phyloP scores from a whole-genome alignment of 2,113 vertebrate species.

The Tachysurus fulvidraco region DNA sequence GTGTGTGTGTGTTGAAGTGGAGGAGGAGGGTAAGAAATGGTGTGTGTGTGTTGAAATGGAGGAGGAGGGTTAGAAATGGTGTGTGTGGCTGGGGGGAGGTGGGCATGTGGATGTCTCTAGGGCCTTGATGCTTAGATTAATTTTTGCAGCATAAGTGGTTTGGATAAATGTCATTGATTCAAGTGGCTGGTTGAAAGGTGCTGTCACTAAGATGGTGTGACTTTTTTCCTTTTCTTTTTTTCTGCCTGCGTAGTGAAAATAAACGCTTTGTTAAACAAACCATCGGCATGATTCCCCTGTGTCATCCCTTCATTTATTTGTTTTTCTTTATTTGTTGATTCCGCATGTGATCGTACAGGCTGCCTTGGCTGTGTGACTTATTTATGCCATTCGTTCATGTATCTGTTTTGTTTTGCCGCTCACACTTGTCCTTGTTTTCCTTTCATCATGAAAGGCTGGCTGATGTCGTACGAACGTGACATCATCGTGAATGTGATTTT shows the following conservation, averaged over 20 bases:
- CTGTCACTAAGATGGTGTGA: conserved; percentile 24
- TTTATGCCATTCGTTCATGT: conserved; percentile 69
- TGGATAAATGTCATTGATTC: conserved; percentile 44
- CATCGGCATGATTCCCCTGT: conserved; percentile 44
- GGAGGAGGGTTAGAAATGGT: conserved; percentile 47
- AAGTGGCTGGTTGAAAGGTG: conserved; percentile 46
- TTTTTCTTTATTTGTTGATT: conserved; percentile 15
- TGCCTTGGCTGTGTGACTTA: conserved; percentile 61
- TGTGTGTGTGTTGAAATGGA: conserved; percentile 48
- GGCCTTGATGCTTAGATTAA: conserved; percentile 52
- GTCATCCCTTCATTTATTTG: conserved; percentile 53
- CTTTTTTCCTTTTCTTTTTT: neutral
- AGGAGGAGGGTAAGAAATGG: conserved; percentile 47
- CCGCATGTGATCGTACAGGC: conserved; percentile 49
- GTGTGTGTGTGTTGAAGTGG: conserved; percentile 51
- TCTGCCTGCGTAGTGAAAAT: conserved; percentile 15
- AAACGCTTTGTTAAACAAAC: conserved; percentile 54
- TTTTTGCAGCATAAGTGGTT: conserved; percentile 51
- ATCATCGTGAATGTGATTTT: neutral
- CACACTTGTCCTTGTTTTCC: conserved; percentile 15
- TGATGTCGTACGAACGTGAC: neutral
- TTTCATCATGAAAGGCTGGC: neutral
- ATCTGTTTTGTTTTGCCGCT: conserved; percentile 55
- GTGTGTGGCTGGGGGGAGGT: conserved; percentile 31
- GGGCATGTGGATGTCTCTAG: conserved; percentile 34